These are phyloP conservation scores for Bombus impatiens DNA, from an alignment of 1,140 invertebrate genomes.

Conservation along the genomic window DNA sequence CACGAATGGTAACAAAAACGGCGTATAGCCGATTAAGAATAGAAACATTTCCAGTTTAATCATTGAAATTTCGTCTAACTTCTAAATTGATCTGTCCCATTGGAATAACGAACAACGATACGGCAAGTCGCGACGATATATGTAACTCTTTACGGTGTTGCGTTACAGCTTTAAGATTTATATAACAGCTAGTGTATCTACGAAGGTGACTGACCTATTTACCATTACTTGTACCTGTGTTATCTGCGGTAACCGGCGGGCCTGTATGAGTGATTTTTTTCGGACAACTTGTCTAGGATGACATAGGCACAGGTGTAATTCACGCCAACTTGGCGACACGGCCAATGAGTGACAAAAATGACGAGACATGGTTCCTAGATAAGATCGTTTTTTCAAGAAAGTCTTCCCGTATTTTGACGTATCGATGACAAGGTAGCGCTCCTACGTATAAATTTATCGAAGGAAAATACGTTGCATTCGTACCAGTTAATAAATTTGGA, in stretches of 20 bases:
- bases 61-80: neutral
- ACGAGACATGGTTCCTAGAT: neutral
- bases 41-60: neutral
- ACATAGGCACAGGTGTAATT: constrained; percentile 43
- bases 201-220: constrained; percentile 60
- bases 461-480: neutral
- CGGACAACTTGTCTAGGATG: constrained; percentile 42
- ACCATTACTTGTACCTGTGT: constrained; percentile 46
- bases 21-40: too few species aligned
- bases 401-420: too few species aligned
- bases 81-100: too few species aligned
- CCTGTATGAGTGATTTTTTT: constrained; percentile 35
- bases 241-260: constrained; percentile 48
- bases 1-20: neutral
- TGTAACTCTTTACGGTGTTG: constrained; percentile 41
- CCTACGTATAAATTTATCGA: neutral
- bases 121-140: constrained; percentile 1
- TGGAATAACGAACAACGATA: constrained; percentile 1
- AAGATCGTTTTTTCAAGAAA: neutral
- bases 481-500: neutral
- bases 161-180: constrained; percentile 48
- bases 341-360: neutral
- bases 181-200: constrained; percentile 52
- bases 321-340: constrained; percentile 6
- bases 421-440: too few species aligned